Percentiles rank a stretch among this genome's conserved stretches.
These are phyloP conservation scores for Hippocampus kuda DNA, from an alignment of 2,797 vertebrate species.

Conservation along the genomic window DNA sequence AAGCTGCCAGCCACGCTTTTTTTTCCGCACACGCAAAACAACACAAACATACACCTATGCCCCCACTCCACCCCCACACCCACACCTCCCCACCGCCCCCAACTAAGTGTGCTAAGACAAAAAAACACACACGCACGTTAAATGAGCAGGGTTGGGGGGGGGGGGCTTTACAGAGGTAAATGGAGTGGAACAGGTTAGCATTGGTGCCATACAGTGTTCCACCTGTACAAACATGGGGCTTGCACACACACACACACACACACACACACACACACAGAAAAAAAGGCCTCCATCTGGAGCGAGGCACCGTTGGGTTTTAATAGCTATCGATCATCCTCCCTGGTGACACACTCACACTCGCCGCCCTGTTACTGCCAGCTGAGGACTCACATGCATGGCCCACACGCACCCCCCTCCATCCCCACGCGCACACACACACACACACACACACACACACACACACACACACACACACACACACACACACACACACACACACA, in stretches of 20 bases:
- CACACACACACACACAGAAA: constrained; percentile 3
- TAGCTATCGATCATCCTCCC: constrained; percentile 71
- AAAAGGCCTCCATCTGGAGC: constrained; percentile 57
- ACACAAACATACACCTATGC: constrained; percentile 32
- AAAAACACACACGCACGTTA: constrained; percentile 21
- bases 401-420: constrained; percentile 11
- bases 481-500: too few species aligned
- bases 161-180: constrained; percentile 60
- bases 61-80: neutral
- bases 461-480: constrained; percentile 16
- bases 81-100: constrained; percentile 10
- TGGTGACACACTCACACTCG: constrained; percentile 52
- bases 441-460: constrained; percentile 16
- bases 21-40: constrained; percentile 24
- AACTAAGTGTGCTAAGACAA: constrained; percentile 21
- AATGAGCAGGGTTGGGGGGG: constrained; percentile 39
- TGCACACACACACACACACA: constrained; percentile 2
- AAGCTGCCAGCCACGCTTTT: constrained; percentile 30
- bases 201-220: constrained; percentile 65
- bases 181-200: constrained; percentile 81
- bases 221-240: constrained; percentile 77
- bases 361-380: constrained; percentile 56
- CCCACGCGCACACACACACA: neutral
- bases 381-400: constrained; percentile 33
- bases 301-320: constrained; percentile 62